phyloP scores from a whole-genome alignment of 2,888 invertebrate genomes.

The Notodonta dromedarius region DNA sequence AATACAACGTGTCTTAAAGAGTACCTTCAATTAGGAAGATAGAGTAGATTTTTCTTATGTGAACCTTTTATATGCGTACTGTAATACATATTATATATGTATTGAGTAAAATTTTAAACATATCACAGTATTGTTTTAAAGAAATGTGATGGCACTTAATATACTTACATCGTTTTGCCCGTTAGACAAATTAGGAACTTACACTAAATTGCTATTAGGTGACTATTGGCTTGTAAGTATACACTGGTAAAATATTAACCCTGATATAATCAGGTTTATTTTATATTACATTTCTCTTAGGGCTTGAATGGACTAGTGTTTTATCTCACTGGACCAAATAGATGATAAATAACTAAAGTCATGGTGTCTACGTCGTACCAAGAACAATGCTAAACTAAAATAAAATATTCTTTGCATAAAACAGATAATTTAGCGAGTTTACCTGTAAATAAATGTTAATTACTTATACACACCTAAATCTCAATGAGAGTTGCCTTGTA shows the following conservation, averaged over 20 bases:
- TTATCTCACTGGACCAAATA: slow-evolving; percentile 42
- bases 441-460: not conserved
- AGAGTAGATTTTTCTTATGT: slow-evolving; percentile 52
- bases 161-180: slow-evolving; percentile 21
- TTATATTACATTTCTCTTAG: slow-evolving; percentile 26
- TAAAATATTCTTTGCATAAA: not conserved
- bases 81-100: slow-evolving; percentile 61
- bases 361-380: slow-evolving; percentile 14
- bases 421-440: not conserved
- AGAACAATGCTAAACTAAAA: slow-evolving; percentile 12
- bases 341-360: slow-evolving; percentile 22
- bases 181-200: not conserved
- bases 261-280: slow-evolving; percentile 36
- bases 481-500: slow-evolving; percentile 40
- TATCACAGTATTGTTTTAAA: slow-evolving; percentile 48
- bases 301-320: slow-evolving; percentile 22
- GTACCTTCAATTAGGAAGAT: slow-evolving; percentile 75
- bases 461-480: slow-evolving; percentile 11
- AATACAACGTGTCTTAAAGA: slow-evolving; percentile 77
- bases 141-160: slow-evolving; percentile 37
- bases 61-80: slow-evolving; percentile 45
- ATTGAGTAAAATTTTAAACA: slow-evolving; percentile 52
- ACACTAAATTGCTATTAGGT: slow-evolving; percentile 25
- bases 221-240: slow-evolving; percentile 27
- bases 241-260: slow-evolving; percentile 12